Conservation (phyloP, 2,113 vertebrate genomes). For the Rallus limicola region DNA sequence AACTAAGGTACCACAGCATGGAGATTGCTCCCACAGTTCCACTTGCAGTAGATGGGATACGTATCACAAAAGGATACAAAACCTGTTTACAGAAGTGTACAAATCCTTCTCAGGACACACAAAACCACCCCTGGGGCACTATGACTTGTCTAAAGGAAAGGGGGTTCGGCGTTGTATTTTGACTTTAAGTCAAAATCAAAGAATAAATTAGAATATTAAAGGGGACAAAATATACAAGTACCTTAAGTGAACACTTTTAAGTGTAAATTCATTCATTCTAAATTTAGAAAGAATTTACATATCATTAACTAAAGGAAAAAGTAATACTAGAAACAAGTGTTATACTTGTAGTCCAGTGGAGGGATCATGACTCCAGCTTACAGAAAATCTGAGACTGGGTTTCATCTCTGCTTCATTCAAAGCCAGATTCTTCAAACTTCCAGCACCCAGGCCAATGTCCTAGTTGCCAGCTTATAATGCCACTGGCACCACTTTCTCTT, state of each 20-base stretch:
- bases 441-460: neutral
- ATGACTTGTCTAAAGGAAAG: neutral
- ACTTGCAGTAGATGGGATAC: neutral
- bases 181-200: neutral
- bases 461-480: neutral
- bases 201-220: neutral
- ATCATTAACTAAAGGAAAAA: neutral
- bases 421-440: neutral
- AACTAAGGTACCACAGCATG: neutral
- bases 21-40: rapidly evolving
- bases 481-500: neutral
- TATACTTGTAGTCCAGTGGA: neutral
- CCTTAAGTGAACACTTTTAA: neutral
- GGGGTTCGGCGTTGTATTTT: neutral
- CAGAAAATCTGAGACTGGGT: neutral
- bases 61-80: neutral
- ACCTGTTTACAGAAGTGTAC: neutral
- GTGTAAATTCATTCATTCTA: neutral
- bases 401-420: neutral
- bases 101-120: neutral
- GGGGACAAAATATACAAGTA: neutral
- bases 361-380: neutral
- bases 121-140: rapidly evolving
- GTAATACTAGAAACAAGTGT: neutral
- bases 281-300: neutral